A percentile compares a stretch with the other conserved stretches of the same genome.
These are phyloP conservation scores for Hyperoodon ampullatus DNA, from an alignment of 2,113 vertebrate species.

Conservation along the genomic window DNA sequence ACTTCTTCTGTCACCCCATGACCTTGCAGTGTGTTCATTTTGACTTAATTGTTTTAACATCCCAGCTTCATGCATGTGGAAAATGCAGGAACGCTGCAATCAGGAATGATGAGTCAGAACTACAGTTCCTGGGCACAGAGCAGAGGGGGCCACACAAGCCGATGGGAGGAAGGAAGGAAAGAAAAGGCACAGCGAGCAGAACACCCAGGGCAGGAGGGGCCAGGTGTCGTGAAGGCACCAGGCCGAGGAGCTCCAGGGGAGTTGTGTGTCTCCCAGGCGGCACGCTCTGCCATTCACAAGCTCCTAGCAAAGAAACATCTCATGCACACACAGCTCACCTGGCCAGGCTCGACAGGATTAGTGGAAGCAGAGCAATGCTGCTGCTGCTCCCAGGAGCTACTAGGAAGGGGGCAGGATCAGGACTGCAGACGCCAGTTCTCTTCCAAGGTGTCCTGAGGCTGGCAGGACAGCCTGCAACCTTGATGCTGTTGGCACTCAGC, in stretches of 20 bases:
- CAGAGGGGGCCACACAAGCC: neutral
- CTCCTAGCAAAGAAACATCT: neutral
- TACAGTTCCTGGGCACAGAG: neutral
- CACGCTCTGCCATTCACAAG: accelerated
- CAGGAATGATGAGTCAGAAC: neutral
- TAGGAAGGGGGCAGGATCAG: neutral
- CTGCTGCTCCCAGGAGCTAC: no score
- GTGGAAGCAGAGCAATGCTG: neutral
- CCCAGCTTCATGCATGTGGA: neutral
- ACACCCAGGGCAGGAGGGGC: neutral
- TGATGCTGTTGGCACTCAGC: neutral
- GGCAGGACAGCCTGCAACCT: neutral
- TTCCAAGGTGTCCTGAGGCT: neutral
- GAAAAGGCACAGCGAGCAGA: neutral
- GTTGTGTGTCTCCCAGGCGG: neutral
- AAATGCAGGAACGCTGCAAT: neutral
- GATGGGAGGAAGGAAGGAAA: neutral
- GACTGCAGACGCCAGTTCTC: neutral
- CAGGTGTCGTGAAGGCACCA: neutral
- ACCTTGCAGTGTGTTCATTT: neutral
- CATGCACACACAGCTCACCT: neutral
- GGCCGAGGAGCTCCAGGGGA: neutral
- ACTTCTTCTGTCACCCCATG: neutral
- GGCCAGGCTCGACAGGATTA: neutral
- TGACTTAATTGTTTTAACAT: neutral